Conservation (phyloP, 2,888 invertebrate genomes). For the Hyppa rectilinea region DNA sequence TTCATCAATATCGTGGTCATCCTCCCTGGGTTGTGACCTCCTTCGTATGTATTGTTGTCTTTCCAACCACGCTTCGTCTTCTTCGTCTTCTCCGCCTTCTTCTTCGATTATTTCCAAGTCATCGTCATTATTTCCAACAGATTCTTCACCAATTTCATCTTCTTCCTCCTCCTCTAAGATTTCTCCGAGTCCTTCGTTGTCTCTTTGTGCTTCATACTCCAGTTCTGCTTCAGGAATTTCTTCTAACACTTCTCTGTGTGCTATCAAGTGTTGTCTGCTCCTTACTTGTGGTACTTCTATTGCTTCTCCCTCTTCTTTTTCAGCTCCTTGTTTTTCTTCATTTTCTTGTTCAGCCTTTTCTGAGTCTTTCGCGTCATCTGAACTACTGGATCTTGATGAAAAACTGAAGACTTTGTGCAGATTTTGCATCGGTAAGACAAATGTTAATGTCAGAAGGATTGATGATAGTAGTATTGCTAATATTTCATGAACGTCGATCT, state of each 20-base stretch:
- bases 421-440: constrained; percentile 92
- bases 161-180: constrained; percentile 86
- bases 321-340: constrained; percentile 65
- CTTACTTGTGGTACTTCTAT: constrained; percentile 72
- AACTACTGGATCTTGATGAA: constrained; percentile 62
- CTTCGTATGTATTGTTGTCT: constrained; percentile 73
- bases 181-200: constrained; percentile 82
- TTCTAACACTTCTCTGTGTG: constrained; percentile 86
- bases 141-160: constrained; percentile 75
- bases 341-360: constrained; percentile 55
- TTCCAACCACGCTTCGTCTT: constrained; percentile 81
- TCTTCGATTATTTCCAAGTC: constrained; percentile 85
- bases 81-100: constrained; percentile 85
- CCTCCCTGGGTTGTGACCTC: constrained; percentile 74
- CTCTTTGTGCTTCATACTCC: constrained; percentile 85
- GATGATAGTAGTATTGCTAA: constrained; percentile 88
- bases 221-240: constrained; percentile 87
- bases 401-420: constrained; percentile 79
- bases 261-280: constrained; percentile 78
- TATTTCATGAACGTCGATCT: constrained; percentile 91
- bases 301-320: constrained; percentile 67
- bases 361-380: constrained; percentile 48
- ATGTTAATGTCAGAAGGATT: constrained; percentile 90
- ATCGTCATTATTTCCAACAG: constrained; percentile 72
- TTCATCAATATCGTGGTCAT: constrained; percentile 85